Conservation (phyloP, 2,113 vertebrate genomes). For the Alethe diademata region DNA sequence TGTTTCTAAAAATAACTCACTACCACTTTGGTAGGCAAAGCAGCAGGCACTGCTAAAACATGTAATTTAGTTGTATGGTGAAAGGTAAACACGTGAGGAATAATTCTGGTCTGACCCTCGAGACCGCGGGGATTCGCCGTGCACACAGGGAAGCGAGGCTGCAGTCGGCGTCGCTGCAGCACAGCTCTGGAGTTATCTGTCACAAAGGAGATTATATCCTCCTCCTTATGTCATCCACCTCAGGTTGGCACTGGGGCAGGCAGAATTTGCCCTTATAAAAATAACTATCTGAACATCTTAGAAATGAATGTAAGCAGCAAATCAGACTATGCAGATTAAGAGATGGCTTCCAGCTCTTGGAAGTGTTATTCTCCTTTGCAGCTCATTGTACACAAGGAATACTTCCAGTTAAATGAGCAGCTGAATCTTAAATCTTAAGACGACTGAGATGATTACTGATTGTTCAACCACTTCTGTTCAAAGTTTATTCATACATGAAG, state of each 20-base stretch:
- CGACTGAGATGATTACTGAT: conserved; percentile 55
- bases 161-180: not conserved
- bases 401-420: conserved; percentile 63
- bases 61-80: not conserved
- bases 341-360: conserved; percentile 9
- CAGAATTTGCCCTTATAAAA: conserved; percentile 30
- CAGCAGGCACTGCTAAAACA: not conserved
- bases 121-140: not conserved
- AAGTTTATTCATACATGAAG: conserved; percentile 68
- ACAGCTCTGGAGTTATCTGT: not conserved
- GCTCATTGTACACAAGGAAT: conserved; percentile 32
- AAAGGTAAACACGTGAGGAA: not conserved
- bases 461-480: conserved; percentile 58
- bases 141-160: not conserved
- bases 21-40: not conserved
- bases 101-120: not conserved
- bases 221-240: not conserved
- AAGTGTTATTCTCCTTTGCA: conserved; percentile 44
- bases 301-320: conserved; percentile 28
- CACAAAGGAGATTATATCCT: conserved; percentile 1
- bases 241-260: conserved; percentile 8
- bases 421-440: conserved; percentile 64
- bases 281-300: conserved; percentile 15
- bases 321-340: conserved; percentile 42
- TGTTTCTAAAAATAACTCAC: not conserved